phyloP scores from a whole-genome alignment of 2,888 invertebrate species.

The Xanthia icteritia region DNA sequence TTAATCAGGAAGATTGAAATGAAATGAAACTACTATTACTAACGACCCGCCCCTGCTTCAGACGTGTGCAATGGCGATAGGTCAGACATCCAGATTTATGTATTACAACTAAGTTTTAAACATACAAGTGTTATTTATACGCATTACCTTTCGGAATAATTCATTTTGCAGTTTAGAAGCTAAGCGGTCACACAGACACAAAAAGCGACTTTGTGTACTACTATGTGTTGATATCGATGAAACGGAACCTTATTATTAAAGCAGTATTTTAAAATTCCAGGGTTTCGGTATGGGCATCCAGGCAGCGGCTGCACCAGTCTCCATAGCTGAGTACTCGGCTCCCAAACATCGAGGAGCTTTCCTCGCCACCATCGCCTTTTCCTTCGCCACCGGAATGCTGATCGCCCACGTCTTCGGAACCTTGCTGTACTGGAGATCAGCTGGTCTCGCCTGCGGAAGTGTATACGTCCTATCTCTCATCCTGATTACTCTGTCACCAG shows the following conservation, averaged over 20 bases:
- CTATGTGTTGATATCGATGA: neutral
- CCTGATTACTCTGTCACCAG: conserved; percentile 90
- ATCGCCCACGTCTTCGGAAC: conserved; percentile 92
- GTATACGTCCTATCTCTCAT: conserved; percentile 88
- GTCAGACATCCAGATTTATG: neutral
- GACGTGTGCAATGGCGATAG: neutral
- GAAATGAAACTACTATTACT: neutral
- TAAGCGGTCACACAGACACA: neutral
- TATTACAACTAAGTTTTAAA: too few species aligned
- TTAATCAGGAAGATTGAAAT: neutral
- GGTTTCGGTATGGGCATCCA: conserved; percentile 90
- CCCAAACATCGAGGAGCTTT: conserved; percentile 91
- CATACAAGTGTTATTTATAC: too few species aligned
- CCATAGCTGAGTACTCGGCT: conserved; percentile 88
- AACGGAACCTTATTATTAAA: neutral
- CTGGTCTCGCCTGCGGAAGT: conserved; percentile 88
- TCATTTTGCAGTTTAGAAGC: neutral
- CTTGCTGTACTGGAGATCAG: conserved; percentile 90
- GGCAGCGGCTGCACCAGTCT: conserved; percentile 85
- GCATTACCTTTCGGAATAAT: neutral
- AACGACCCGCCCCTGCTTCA: neutral
- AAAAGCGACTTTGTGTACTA: neutral
- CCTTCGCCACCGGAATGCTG: conserved; percentile 92
- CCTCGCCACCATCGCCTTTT: conserved; percentile 91
- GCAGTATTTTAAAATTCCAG: conserved; percentile 74